A percentile compares a stretch with the other conserved stretches of the same genome.
These are phyloP conservation scores for Cyanistes caeruleus DNA, from an alignment of 2,113 vertebrate species.

Conservation along the genomic window DNA sequence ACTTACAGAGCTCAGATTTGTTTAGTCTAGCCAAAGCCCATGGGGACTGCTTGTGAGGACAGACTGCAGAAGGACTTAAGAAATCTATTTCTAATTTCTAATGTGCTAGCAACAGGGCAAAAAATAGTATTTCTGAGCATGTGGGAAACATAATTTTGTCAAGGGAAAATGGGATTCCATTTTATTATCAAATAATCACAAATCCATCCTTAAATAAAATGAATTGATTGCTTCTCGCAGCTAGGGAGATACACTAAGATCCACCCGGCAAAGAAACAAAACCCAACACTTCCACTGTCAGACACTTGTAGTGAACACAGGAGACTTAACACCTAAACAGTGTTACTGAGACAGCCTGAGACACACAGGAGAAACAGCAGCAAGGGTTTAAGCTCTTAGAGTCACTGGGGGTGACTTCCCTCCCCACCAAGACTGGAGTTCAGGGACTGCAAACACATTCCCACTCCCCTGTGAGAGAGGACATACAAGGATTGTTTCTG, in stretches of 20 bases:
- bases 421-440: background rate
- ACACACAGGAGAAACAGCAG: background rate
- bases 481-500: background rate
- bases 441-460: background rate
- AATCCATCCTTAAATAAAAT: background rate
- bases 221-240: background rate
- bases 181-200: background rate
- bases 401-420: background rate
- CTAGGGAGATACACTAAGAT: background rate
- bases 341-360: background rate
- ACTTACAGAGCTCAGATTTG: background rate
- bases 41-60: background rate
- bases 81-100: background rate
- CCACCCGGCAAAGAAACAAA: background rate
- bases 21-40: background rate
- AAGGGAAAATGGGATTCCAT: background rate
- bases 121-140: background rate
- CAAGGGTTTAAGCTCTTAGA: background rate
- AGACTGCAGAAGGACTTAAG: background rate
- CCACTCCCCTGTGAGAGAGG: background rate
- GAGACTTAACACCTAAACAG: background rate
- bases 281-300: background rate
- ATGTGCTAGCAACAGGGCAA: background rate
- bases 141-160: background rate
- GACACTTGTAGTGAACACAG: background rate